Evolutionary conservation across 2,797 vertebrate species (phyloP).

Genomic region (Agapornis canus): DNA sequence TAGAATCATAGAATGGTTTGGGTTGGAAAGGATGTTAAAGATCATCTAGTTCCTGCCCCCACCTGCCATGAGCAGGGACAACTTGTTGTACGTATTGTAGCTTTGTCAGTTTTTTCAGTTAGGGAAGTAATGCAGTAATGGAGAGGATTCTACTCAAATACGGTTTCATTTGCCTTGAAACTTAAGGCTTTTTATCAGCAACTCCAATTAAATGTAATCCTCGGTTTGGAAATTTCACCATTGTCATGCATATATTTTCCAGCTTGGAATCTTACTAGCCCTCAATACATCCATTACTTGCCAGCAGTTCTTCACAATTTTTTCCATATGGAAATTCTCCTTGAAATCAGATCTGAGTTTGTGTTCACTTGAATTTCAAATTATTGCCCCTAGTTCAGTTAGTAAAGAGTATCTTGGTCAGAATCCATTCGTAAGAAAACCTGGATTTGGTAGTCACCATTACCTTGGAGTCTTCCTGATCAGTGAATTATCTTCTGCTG

Average conservation of each 20-base stretch:
- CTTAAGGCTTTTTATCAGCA: constrained; percentile 11
- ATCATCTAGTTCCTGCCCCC: background rate
- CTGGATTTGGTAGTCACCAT: background rate
- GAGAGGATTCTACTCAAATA: background rate
- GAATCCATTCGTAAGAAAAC: constrained; percentile 6
- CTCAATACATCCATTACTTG: background rate
- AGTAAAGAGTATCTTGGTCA: background rate
- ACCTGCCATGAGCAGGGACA: background rate
- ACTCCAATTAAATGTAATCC: constrained; percentile 7
- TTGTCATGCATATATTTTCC: background rate
- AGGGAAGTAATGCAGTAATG: background rate
- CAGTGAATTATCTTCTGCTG: background rate
- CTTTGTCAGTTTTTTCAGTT: background rate
- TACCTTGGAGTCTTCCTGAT: background rate
- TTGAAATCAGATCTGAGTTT: constrained; percentile 51
- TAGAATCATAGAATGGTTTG: background rate
- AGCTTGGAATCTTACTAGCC: background rate
- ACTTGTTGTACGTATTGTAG: background rate
- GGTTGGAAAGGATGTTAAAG: background rate
- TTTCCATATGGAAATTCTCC: constrained; percentile 50
- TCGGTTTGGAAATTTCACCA: constrained; percentile 5
- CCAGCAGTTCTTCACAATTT: constrained; percentile 12
- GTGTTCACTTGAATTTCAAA: constrained; percentile 61
- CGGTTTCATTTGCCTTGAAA: background rate
- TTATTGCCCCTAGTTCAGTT: background rate